Conservation (phyloP, 35 echinoderm and acorn worm species). For the Acanthaster planci region DNA sequence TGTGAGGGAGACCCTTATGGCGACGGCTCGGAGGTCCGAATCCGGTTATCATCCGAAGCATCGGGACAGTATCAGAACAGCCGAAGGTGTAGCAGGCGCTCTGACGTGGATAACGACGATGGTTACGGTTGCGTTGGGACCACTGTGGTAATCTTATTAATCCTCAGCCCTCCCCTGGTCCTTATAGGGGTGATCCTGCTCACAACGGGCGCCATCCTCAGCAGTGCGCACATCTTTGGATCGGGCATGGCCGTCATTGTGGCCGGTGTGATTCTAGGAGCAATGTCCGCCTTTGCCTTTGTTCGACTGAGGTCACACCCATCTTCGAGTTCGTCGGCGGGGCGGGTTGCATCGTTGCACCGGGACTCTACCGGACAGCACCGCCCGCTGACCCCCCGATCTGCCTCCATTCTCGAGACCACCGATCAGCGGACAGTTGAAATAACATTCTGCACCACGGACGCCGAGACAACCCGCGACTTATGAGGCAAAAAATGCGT, state of each 20-base stretch:
- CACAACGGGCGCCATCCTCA: slow-evolving; percentile 52
- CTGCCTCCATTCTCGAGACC: slow-evolving; percentile 14
- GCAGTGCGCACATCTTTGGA: slow-evolving; percentile 34
- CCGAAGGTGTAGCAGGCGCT: slow-evolving; percentile 9
- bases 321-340: background rate
- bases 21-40: background rate
- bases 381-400: background rate
- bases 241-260: slow-evolving; percentile 49
- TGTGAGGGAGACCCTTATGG: slow-evolving; percentile 19
- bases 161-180: slow-evolving; percentile 54
- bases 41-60: slow-evolving; percentile 18
- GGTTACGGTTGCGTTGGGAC: slow-evolving; percentile 31
- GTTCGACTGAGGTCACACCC: slow-evolving; percentile 48
- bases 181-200: slow-evolving; percentile 58
- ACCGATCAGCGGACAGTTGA: slow-evolving; percentile 28
- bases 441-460: slow-evolving; percentile 39
- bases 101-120: background rate
- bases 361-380: background rate
- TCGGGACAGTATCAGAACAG: background rate
- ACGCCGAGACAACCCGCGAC: background rate
- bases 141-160: slow-evolving; percentile 42
- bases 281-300: slow-evolving; percentile 51
- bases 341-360: background rate
- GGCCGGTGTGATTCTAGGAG: slow-evolving; percentile 46
- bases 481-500: background rate